phyloP scores from a whole-genome alignment of 2,113 vertebrate species.

The Nesospiza acunhae region DNA sequence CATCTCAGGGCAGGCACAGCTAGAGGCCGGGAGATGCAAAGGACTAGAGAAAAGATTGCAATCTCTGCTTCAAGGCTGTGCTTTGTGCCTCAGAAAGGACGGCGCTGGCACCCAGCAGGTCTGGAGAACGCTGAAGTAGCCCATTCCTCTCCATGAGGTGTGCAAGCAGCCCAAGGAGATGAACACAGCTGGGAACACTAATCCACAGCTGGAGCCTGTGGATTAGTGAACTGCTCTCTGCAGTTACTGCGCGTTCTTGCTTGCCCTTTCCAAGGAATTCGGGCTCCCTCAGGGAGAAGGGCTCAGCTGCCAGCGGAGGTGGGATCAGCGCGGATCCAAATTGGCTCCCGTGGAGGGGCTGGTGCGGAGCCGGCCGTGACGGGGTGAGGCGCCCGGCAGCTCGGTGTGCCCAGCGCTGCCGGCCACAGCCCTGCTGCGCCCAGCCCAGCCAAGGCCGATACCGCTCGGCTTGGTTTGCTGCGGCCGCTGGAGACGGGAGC shows the following conservation, averaged over 20 bases:
- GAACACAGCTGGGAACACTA: not conserved
- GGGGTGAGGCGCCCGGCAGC: not conserved
- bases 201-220: not conserved
- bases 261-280: not conserved
- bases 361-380: not conserved
- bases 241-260: not conserved
- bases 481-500: rapidly evolving
- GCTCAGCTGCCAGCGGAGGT: not conserved
- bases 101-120: not conserved
- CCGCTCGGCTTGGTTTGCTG: rapidly evolving
- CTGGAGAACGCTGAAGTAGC: not conserved
- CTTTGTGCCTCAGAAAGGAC: rapidly evolving
- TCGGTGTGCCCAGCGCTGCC: rapidly evolving
- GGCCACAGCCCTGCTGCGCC: not conserved
- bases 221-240: not conserved
- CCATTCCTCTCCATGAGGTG: not conserved
- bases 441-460: not conserved
- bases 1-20: not conserved
- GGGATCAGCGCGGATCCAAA: not conserved
- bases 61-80: not conserved
- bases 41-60: not conserved
- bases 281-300: not conserved
- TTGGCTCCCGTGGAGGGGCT: rapidly evolving
- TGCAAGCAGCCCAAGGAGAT: not conserved
- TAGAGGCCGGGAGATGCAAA: not conserved